A percentile compares a stretch with the other conserved stretches of the same genome.
Evolutionary conservation across 2,797 vertebrate genomes (phyloP).

Genomic region (Astyanax mexicanus): DNA sequence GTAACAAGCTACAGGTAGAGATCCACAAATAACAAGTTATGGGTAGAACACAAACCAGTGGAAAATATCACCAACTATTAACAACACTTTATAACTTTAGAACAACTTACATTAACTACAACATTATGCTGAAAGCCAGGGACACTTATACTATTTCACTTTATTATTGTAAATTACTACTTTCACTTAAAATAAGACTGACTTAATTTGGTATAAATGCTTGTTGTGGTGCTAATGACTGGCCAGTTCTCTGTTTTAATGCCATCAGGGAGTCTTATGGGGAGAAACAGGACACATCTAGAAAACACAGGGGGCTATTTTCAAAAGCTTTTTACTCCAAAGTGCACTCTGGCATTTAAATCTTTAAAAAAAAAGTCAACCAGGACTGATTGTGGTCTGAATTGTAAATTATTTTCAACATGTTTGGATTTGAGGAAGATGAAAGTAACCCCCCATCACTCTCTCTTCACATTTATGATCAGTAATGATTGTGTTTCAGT

Average conservation of each 20-base stretch:
- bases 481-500: conserved; percentile 68
- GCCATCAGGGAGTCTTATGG: not conserved
- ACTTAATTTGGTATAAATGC: not conserved
- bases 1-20: too few species aligned
- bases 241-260: not conserved
- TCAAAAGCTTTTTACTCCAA: conserved; percentile 85
- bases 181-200: too few species aligned
- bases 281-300: not conserved
- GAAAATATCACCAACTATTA: too few species aligned
- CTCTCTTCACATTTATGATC: conserved; percentile 45
- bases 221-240: conserved; percentile 60
- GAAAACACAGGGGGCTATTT: conserved; percentile 79
- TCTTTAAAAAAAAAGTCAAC: conserved; percentile 27
- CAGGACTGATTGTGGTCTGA: conserved; percentile 3
- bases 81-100: too few species aligned
- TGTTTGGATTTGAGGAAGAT: conserved; percentile 64
- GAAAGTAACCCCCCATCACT: conserved; percentile 82
- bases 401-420: conserved; percentile 4
- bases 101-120: not conserved
- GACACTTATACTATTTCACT: too few species aligned
- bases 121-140: not conserved
- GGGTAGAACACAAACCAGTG: too few species aligned
- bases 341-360: conserved; percentile 72
- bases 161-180: too few species aligned
- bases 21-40: too few species aligned